Conservation (phyloP, 2,113 vertebrate genomes). For the Cavia porcellus region DNA sequence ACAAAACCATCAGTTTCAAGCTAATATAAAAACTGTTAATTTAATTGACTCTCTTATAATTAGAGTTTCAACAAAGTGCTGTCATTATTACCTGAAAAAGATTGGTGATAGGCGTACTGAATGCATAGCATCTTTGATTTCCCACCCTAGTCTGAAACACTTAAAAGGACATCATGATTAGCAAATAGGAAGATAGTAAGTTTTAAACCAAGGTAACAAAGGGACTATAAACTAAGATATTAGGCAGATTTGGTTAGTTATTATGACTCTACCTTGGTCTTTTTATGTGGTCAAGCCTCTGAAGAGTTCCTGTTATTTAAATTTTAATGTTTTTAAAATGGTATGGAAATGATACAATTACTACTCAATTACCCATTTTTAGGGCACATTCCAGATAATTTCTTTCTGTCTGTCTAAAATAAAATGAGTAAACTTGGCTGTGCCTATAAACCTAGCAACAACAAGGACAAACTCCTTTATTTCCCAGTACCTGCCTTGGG, state of each 20-base stretch:
- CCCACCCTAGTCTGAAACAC: conserved; percentile 69
- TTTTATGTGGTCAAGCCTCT: conserved; percentile 76
- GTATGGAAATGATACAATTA: conserved; percentile 81
- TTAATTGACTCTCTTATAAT: conserved; percentile 77
- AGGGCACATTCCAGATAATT: conserved; percentile 76
- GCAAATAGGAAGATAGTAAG: conserved; percentile 59
- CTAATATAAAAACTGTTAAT: conserved; percentile 72
- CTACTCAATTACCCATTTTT: conserved; percentile 76
- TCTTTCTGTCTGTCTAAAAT: conserved; percentile 60
- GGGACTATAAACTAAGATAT: conserved; percentile 75
- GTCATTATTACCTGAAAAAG: conserved; percentile 62
- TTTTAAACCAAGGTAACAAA: conserved; percentile 52
- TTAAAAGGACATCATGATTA: conserved; percentile 46
- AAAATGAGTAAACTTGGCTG: conserved; percentile 66
- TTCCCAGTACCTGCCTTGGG: background rate
- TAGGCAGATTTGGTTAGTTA: conserved; percentile 66
- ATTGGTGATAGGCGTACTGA: conserved; percentile 41
- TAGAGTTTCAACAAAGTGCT: conserved; percentile 71
- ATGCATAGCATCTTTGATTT: conserved; percentile 47
- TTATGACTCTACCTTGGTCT: conserved; percentile 63
- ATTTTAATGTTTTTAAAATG: conserved; percentile 82
- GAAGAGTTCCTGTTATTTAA: conserved; percentile 81
- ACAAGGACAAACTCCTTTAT: conserved; percentile 37
- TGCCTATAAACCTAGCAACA: conserved; percentile 69
- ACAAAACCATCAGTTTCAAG: conserved; percentile 68